These are phyloP conservation scores for Corythornis vintsioides DNA, from an alignment of 2,113 vertebrate species.

Conservation along the genomic window DNA sequence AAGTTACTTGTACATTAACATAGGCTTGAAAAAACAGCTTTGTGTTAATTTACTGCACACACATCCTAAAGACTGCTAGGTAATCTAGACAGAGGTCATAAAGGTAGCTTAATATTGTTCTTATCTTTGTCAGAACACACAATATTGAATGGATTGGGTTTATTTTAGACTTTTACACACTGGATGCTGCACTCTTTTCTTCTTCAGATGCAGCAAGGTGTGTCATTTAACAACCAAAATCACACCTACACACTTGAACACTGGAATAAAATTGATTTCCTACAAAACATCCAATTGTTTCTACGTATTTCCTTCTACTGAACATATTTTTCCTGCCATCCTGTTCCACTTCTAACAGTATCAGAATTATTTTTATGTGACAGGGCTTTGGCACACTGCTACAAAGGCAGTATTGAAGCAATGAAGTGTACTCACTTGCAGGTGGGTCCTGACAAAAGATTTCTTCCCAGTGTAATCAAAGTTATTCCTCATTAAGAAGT, in stretches of 20 bases:
- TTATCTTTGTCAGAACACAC: neutral
- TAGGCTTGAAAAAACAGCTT: neutral
- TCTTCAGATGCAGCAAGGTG: neutral
- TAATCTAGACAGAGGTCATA: neutral
- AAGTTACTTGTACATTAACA: neutral
- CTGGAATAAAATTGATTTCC: neutral
- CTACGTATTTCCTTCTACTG: neutral
- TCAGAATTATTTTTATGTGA: neutral
- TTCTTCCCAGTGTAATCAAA: slow-evolving; percentile 98
- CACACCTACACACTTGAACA: neutral
- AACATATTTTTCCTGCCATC: neutral
- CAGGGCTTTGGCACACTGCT: neutral
- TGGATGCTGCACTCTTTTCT: neutral
- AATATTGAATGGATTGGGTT: neutral
- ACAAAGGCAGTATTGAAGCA: too few relatives aligned
- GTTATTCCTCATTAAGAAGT: slow-evolving; percentile 99
- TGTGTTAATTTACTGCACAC: neutral
- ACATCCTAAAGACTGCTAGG: neutral
- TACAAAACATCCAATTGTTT: neutral
- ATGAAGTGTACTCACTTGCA: slow-evolving; percentile 81
- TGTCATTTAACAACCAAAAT: neutral
- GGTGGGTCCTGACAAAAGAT: slow-evolving; percentile 94
- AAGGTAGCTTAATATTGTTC: neutral
- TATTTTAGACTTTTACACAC: neutral
- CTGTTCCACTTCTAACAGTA: neutral